Percentiles rank a stretch among this genome's conserved stretches.
These are phyloP conservation scores for Trichacis sp. DNA, from an alignment of 2,888 invertebrate species.

Conservation along the genomic window DNA sequence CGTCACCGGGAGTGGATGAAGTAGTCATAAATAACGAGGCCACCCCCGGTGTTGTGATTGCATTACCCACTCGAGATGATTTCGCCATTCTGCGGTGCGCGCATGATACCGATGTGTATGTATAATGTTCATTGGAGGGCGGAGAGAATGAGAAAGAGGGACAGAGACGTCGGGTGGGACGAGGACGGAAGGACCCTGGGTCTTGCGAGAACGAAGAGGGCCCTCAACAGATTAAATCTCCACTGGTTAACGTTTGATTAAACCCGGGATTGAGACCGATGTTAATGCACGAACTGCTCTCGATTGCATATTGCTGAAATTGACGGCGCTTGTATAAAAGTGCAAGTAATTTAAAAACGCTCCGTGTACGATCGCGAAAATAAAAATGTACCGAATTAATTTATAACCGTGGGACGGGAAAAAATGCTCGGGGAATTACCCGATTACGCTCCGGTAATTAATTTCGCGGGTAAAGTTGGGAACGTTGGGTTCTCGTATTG, in stretches of 20 bases:
- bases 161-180: too few species aligned
- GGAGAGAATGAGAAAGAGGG: slow-evolving; percentile 38
- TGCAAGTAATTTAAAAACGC: not conserved
- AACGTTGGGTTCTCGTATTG: too few species aligned
- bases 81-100: slow-evolving; percentile 21
- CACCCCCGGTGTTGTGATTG: slow-evolving; percentile 68
- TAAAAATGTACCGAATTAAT: not conserved
- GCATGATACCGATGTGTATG: slow-evolving; percentile 24
- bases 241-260: slow-evolving; percentile 69
- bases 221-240: slow-evolving; percentile 67
- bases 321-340: slow-evolving; percentile 44
- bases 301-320: slow-evolving; percentile 58
- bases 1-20: slow-evolving; percentile 54
- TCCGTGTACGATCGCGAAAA: not conserved
- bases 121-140: slow-evolving; percentile 31
- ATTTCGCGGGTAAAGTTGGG: not conserved
- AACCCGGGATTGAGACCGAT: slow-evolving; percentile 66
- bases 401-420: not conserved
- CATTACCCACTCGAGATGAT: slow-evolving; percentile 58
- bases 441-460: not conserved
- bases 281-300: slow-evolving; percentile 53
- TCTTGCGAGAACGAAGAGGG: slow-evolving; percentile 41
- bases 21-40: slow-evolving; percentile 66
- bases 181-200: too few species aligned
- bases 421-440: not conserved